Base-by-base conservation (phyloP, 2,113 vertebrate genomes). In the Coracopsis vasa region DNA sequence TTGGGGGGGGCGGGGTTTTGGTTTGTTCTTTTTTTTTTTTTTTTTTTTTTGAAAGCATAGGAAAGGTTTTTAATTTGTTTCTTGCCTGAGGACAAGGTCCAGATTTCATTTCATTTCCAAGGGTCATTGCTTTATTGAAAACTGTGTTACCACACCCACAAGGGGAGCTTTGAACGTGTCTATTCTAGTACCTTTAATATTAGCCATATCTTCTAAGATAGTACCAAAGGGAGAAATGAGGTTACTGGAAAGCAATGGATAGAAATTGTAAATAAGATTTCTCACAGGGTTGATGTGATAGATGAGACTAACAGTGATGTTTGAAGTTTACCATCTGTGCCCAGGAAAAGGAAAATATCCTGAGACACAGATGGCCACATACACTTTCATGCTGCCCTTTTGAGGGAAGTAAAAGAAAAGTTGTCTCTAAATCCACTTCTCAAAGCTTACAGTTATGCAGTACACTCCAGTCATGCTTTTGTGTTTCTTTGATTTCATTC, bases 311-410 rank as follows among this genome's bases (percentile, higher is more conserved):
- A 86, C n/a, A 42, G 82, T 35, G 88, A 71, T 67, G 29, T 90
- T 88, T 86, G 94, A 89, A 88, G 60, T 60, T 75, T 42, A 33
- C 94, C 96, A 81, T 93, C 94, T 95, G 93, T 73, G 75, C 80
- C 66, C 90, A 69, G 84, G 71, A 81, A 94, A 73, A 85, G 13
- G 33, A 87, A 86, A 81, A 45, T 27, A 70, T 61, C 64, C 86
- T 31, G 58, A 92, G 48, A 84, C 72, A 51, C 93, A 95, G 94
- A 87, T 93, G 94, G 96, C 66, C n/a, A 35, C 47, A 72, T 58
- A 61, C n/a, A 51, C 80, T 82, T 12, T 13, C 82, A 58, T 42
- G 18, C 64, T 69, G 58, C 71, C 71, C 71, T 88, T 92, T 71
- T 37, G 56, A 80, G 65, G 81, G 53, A 58, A 37, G 53, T 4